phyloP scores from a whole-genome alignment of 2,113 vertebrate species.

The Rhinichthys klamathensis region DNA sequence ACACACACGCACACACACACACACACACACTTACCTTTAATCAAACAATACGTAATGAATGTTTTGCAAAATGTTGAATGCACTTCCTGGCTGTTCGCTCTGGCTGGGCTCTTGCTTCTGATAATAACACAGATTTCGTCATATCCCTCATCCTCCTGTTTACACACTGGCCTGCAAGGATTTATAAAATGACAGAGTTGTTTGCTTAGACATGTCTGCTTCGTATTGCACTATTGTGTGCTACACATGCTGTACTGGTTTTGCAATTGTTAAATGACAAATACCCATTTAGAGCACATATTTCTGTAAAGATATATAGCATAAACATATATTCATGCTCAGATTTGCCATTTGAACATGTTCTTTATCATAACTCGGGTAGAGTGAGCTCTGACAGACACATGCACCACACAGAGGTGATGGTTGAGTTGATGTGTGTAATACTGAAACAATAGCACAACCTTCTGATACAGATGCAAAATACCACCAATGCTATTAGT shows the following conservation, averaged over 20 bases:
- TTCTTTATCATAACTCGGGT: no score
- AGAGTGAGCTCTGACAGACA: neutral
- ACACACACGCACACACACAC: no score
- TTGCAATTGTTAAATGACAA: neutral
- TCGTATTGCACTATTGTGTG: slow-evolving; percentile 5
- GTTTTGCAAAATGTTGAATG: neutral
- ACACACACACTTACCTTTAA: neutral
- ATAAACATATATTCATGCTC: neutral
- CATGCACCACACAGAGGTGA: neutral
- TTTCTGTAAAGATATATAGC: no score
- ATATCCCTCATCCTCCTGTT: neutral
- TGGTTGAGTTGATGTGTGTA: neutral
- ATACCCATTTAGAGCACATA: neutral
- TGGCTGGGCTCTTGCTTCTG: neutral
- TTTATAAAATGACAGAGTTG: slow-evolving; percentile 2
- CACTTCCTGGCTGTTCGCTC: neutral
- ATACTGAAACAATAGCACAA: slow-evolving; percentile 29
- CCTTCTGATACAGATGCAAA: slow-evolving; percentile 32
- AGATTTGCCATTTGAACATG: neutral
- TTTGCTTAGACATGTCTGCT: slow-evolving; percentile 1
- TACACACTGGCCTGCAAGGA: neutral
- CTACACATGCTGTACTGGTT: neutral
- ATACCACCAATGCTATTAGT: slow-evolving; percentile 1
- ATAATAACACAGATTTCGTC: neutral
- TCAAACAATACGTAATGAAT: neutral